A percentile compares a stretch with the other conserved stretches of the same genome.
Evolutionary conservation across 2,113 vertebrate genomes (phyloP).

Genomic region (Paracanthobrama guichenoti): DNA sequence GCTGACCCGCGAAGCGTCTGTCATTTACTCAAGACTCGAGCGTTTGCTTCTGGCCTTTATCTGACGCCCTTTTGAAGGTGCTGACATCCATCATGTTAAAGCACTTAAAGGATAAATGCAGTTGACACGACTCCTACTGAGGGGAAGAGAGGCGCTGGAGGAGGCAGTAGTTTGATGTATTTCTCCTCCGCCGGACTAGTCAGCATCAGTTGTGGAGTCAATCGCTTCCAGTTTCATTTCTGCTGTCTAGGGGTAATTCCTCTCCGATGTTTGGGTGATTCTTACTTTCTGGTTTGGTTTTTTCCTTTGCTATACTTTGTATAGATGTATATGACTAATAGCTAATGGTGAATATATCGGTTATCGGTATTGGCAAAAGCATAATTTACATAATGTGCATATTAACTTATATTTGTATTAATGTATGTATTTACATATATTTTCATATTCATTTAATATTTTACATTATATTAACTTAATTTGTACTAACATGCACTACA

Average conservation of each 20-base stretch:
- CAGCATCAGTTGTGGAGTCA: neutral
- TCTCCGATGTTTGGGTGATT: neutral
- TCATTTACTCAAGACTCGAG: conserved; percentile 48
- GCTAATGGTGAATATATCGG: neutral
- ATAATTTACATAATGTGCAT: too few species aligned
- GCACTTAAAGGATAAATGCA: conserved; percentile 47
- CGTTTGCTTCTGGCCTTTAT: conserved; percentile 43
- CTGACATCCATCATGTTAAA: conserved; percentile 44
- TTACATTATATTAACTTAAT: too few species aligned
- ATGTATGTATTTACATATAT: too few species aligned
- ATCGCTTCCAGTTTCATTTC: neutral
- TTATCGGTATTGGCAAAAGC: too few species aligned
- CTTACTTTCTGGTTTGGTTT: neutral
- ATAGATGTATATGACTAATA: neutral
- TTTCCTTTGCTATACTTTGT: neutral
- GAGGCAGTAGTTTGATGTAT: conserved; percentile 26
- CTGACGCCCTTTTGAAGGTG: conserved; percentile 43
- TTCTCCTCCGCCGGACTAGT: neutral
- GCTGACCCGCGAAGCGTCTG: conserved; percentile 37
- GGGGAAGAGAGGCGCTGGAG: conserved; percentile 30
- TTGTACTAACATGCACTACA: too few species aligned
- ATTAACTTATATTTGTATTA: too few species aligned
- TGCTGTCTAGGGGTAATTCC: neutral
- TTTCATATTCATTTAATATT: too few species aligned
- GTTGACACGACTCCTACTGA: conserved; percentile 47